Evolutionary conservation across 1,140 invertebrate species (phyloP).

Genomic region (Belonocnema kinseyi): DNA sequence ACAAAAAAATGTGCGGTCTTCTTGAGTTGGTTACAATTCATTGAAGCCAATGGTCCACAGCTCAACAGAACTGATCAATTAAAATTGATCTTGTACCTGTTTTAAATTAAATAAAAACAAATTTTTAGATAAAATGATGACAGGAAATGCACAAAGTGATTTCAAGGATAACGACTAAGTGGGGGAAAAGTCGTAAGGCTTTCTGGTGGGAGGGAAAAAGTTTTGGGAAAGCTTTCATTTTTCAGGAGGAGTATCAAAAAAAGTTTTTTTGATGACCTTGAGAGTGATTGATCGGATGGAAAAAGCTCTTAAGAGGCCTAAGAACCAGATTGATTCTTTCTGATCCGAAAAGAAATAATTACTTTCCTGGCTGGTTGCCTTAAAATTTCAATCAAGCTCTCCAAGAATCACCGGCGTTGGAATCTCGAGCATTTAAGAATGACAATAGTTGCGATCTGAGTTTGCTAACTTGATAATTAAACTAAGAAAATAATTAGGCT

Average conservation of each 20-base stretch:
- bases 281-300: not conserved
- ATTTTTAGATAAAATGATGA: not conserved
- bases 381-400: not conserved
- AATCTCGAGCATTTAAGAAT: not conserved
- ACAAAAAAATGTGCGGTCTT: too few relatives aligned
- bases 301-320: not conserved
- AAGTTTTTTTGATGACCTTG: not conserved
- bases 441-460: too few relatives aligned
- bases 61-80: too few relatives aligned
- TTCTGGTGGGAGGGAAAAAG: not conserved
- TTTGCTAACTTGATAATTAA: too few relatives aligned
- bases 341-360: not conserved
- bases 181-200: not conserved
- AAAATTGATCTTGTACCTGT: too few relatives aligned
- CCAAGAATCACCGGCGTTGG: not conserved
- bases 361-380: not conserved
- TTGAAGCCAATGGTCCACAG: too few relatives aligned
- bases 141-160: not conserved
- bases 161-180: not conserved
- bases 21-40: too few relatives aligned
- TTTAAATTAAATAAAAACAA: not conserved
- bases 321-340: slow-evolving; percentile 6
- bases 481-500: too few relatives aligned
- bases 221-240: not conserved
- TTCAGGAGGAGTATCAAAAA: not conserved